Conservation (phyloP, 1,140 invertebrate species). For the Xylocopa sonorina region DNA sequence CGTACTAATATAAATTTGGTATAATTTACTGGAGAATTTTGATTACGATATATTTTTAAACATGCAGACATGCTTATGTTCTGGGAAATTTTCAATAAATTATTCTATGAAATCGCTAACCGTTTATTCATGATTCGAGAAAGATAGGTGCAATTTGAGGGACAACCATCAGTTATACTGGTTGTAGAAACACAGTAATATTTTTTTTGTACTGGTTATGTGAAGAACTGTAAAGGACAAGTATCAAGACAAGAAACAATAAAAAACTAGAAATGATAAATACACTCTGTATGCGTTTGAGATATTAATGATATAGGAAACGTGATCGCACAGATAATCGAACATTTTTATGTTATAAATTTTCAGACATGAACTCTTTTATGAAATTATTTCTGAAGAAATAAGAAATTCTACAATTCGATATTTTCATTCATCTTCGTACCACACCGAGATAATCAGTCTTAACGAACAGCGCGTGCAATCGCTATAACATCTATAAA, state of each 20-base stretch:
- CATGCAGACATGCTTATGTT: not conserved
- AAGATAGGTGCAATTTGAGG: not conserved
- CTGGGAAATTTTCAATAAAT: not conserved
- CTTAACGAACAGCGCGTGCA: no score
- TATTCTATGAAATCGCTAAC: not conserved
- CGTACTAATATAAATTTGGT: no score
- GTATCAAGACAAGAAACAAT: not conserved
- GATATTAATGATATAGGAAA: constrained; percentile 12
- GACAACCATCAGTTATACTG: no score
- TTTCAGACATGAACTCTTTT: not conserved
- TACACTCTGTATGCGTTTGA: not conserved
- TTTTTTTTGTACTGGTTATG: not conserved
- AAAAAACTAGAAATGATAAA: constrained; percentile 11
- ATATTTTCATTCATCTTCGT: not conserved
- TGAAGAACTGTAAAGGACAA: not conserved
- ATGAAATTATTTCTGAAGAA: not conserved
- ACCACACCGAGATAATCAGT: no score
- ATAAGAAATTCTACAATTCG: not conserved
- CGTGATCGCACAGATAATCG: constrained; percentile 4
- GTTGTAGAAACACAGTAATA: no score
- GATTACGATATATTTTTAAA: not conserved
- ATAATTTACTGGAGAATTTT: no score
- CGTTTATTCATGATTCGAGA: not conserved
- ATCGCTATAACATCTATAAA: no score
- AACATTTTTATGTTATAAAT: not conserved